Evolutionary conservation across 2,113 vertebrate genomes (phyloP).

Genomic region (Ceyx margarethae): DNA sequence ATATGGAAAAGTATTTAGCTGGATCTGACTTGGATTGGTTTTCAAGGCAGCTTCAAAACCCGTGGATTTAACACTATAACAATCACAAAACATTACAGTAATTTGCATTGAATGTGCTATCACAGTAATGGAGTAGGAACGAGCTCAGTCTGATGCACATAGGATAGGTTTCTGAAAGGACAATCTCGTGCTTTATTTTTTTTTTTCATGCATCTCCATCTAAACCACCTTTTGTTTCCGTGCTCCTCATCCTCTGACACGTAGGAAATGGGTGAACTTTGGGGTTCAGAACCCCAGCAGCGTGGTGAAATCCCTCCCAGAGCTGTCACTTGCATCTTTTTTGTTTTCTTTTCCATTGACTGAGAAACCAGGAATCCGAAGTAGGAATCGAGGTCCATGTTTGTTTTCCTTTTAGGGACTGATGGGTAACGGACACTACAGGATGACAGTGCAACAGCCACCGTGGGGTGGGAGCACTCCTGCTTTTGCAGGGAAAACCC

Average conservation of each 20-base stretch:
- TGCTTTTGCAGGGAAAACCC: slow-evolving; percentile 29
- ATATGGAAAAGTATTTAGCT: slow-evolving; percentile 70
- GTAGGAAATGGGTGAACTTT: slow-evolving; percentile 15
- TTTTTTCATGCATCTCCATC: slow-evolving; percentile 33
- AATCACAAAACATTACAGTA: slow-evolving; percentile 75
- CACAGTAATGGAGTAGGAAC: slow-evolving; percentile 52
- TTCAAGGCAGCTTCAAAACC: slow-evolving; percentile 66
- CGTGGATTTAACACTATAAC: slow-evolving; percentile 74
- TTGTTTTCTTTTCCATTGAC: not conserved
- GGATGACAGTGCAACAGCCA: slow-evolving; percentile 28
- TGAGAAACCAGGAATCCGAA: slow-evolving; percentile 52
- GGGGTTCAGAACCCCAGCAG: slow-evolving; percentile 7
- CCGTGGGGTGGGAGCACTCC: slow-evolving; percentile 27
- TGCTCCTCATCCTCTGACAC: slow-evolving; percentile 53
- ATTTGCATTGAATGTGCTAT: slow-evolving; percentile 67
- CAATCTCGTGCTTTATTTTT: slow-evolving; percentile 67
- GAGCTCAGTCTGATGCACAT: slow-evolving; percentile 15
- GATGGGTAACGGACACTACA: slow-evolving; percentile 35
- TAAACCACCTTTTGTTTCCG: slow-evolving; percentile 24
- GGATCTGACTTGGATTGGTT: slow-evolving; percentile 65
- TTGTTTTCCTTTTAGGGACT: slow-evolving; percentile 24
- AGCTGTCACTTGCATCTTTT: slow-evolving; percentile 44
- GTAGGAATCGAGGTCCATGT: slow-evolving; percentile 27
- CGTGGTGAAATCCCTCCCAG: not conserved
- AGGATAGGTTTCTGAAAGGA: slow-evolving; percentile 69